Base-by-base conservation (phyloP, 2,113 vertebrate genomes). In the Chaetodon trifascialis region DNA sequence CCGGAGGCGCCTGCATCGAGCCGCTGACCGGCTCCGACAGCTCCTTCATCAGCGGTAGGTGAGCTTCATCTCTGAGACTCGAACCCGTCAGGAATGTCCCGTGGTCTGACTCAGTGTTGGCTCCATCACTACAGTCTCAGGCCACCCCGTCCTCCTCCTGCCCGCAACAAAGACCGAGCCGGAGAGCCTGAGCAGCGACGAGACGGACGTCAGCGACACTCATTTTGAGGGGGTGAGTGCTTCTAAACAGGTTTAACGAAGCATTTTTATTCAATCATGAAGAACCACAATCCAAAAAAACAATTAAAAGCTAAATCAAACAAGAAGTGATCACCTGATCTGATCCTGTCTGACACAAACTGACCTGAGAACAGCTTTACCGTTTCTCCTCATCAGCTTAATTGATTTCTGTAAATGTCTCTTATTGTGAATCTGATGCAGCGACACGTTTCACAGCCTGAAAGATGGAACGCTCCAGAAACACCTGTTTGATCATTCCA, bases 91-190 rank as follows among this genome's bases (percentile, higher is more conserved):
- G 34, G 36, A n/a, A 3, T 56, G 52, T 34, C 7, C 1, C n/a
- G 4, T 0, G 2, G 36, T 42, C 63, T 10, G 25, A 68, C 40
- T 42, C 16, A 19, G 8, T 46, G 3, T 44, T 51, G 11, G 8
- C 17, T 25, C 52, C 23, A 0, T 30, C 30, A 4, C 25, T 15
- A 7, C 71, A 93, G 86, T 90, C 67, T 89, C 92, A 4, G 90
- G 92, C 21, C 92, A 92, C 3, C 91, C 92, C 3, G 86, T 93
- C 60, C 87, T 92, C 66, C 86, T 93, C 11, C 80, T 93, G 84
- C 89, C 89, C 2, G 82, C 92, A 7, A 83, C 86, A 15, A 94
- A 94, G 78, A 89, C 89, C 0, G 92, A 93, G 55, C 89, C 90
- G 10, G 91, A 93, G 67, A 92, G 90, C 58, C 16, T 90, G 56